phyloP scores from a whole-genome alignment of 2,888 invertebrate species.

The Choristoneura rosaceana region DNA sequence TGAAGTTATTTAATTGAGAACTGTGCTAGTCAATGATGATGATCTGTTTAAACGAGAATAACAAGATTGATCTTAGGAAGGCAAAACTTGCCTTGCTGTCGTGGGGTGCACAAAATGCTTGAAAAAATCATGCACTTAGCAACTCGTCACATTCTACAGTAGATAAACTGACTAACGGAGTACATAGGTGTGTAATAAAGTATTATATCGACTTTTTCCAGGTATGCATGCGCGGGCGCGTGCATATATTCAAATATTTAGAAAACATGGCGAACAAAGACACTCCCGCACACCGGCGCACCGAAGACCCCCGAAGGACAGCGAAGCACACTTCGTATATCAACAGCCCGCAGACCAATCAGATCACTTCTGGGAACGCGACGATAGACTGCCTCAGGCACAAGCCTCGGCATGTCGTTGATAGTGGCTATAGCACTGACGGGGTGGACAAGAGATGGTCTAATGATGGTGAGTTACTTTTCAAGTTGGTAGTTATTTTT shows the following conservation, averaged over 20 bases:
- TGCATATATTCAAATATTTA: constrained; percentile 97
- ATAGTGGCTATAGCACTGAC: constrained; percentile 96
- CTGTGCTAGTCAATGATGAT: too few relatives aligned
- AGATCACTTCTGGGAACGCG: constrained; percentile 76
- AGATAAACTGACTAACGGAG: not conserved
- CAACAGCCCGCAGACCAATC: constrained; percentile 69
- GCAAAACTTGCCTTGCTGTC: too few relatives aligned
- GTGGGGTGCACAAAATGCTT: too few relatives aligned
- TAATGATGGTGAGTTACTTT: constrained; percentile 86
- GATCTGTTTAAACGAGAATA: too few relatives aligned
- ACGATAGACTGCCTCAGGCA: constrained; percentile 81
- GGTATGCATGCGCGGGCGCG: constrained; percentile 96
- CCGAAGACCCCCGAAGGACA: constrained; percentile 79
- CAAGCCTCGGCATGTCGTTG: constrained; percentile 89
- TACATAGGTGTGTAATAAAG: not conserved
- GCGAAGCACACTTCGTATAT: constrained; percentile 76
- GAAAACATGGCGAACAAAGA: constrained; percentile 94
- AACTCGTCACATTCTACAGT: too few relatives aligned
- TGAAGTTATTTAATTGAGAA: too few relatives aligned
- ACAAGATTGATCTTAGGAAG: too few relatives aligned
- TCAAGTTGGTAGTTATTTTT: not conserved
- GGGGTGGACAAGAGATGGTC: constrained; percentile 93
- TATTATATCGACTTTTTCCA: constrained; percentile 58
- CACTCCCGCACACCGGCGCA: constrained; percentile 78
- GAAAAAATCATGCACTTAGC: too few relatives aligned